Evolutionary conservation across 2,888 invertebrate genomes (phyloP), one percentile per base, ranked within the genome.

Genomic region (Cephus spinipes): DNA sequence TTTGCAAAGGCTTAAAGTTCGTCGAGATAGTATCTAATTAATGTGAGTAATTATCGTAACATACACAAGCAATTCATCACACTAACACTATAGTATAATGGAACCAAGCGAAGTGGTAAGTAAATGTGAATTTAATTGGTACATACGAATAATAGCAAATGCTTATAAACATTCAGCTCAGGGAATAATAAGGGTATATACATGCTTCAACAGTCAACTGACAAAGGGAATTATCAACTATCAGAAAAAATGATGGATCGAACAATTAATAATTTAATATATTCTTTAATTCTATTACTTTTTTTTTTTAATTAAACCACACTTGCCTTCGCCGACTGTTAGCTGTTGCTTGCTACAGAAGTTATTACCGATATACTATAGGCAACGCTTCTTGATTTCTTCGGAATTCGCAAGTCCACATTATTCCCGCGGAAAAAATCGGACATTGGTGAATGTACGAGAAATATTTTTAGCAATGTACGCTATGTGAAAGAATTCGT

Each of bases 291-390:
- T 55, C 55, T 23, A 55, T 23, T 55, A 23, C 9, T 23, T 55
- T 40, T 55, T 23, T 31, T 55, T 55, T 55, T 23, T 30, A 82
- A 82, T 83, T 83, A 82, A 85, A 88, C 86, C 89, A 88, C 89
- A 91, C 88, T 91, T 91, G 91, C 91, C 91, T 91, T 91, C 85
- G 89, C 90, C 90, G 90, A 91, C 90, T 88, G 85, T 83, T 88
- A 83, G 87, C 84, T 85, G 89, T 91, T 90, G 91, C 91, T 91
- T 91, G 90, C 89, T 87, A 85, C 83, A 79, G 30, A 33, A 81
- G 55, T 55, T 55, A 55, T 55, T 55, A 55, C 55, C 55, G 55
- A 55, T 55, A 55, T 55, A 55, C 23, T 55, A 55, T 55, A 23
- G 55, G 55, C 55, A 55, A 11, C 75, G 68, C 76, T 73, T 77